Conservation (phyloP, 2,797 vertebrate genomes). For the Chaetodon trifasciatus region DNA sequence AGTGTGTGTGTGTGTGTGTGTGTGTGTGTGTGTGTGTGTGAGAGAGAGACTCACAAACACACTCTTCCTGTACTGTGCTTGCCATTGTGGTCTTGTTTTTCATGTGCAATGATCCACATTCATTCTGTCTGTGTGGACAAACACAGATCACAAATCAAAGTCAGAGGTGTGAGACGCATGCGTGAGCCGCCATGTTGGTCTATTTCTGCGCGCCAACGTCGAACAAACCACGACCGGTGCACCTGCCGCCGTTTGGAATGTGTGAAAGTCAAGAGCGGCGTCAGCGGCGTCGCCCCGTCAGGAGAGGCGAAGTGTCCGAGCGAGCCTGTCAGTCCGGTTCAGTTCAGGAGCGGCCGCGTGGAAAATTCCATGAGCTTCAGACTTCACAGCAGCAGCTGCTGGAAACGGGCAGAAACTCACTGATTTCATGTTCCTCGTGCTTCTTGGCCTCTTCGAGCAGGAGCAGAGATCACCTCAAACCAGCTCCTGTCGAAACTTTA, state of each 20-base stretch:
- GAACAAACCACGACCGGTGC: background rate
- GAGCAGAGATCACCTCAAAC: background rate
- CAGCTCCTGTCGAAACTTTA: background rate
- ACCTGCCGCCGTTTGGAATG: conserved; percentile 1
- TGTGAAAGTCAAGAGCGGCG: background rate
- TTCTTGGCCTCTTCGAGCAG: conserved; percentile 6
- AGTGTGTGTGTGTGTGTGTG: too few relatives aligned
- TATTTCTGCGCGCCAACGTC: background rate
- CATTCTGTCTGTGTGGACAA: background rate
- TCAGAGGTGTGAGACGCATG: background rate
- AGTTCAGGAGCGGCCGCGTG: conserved; percentile 19
- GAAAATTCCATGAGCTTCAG: conserved; percentile 55
- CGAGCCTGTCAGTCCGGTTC: conserved; percentile 54
- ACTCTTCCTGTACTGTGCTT: background rate
- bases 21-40: too few relatives aligned
- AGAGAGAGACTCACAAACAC: background rate
- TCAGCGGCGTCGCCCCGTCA: background rate
- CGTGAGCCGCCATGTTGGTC: background rate
- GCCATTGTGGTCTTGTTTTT: background rate
- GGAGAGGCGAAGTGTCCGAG: background rate
- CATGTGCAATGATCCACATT: background rate
- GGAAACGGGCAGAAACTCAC: background rate
- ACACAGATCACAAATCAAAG: background rate
- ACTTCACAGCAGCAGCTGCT: background rate
- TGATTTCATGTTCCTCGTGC: background rate